Evolutionary conservation across 2,888 invertebrate genomes (phyloP), one percentile per base, ranked within the genome.

Genomic region (Marasmarcha lunaedactyla): DNA sequence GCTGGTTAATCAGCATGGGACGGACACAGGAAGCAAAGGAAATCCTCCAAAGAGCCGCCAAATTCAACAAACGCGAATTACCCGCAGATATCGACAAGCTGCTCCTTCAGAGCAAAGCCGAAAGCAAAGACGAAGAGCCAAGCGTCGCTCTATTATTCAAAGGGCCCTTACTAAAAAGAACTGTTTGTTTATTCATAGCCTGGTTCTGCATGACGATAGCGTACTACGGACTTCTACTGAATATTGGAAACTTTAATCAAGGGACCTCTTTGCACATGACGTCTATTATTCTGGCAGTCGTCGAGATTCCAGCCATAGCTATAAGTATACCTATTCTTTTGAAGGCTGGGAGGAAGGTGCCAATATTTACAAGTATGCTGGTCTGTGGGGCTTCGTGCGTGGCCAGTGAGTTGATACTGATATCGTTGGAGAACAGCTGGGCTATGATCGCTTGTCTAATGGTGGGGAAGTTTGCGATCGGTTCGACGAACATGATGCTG

Each of bases 161-260:
- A 53, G 89, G 90, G 35, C 73, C 84, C 25, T 79, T 92, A 54
- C 70, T 89, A 35, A 88, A 88, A 57, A 88, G 88, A 47, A 90
- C 92, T 0, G 78, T 90, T 33, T 88, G 91, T 45, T 78, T 92
- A 33, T 89, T 90, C 43, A 68, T 90, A 39, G 87, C 90, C 40
- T 93, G 93, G 93, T 92, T 91, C 63, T 85, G 88, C 37, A 89
- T 91, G 71, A 90, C 92, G 43, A 86, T 92, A 36, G 88, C 90
- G 1, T 93, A 93, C 63, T 93, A 92, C 50, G 93, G 92, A 1
- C 71, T 93, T 20, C 86, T 91, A 43, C 70, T 93, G 41, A 92
- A 93, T 57, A 87, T 84, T 37, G 83, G 92, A 47, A 89, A 88
- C 39, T 89, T 91, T 47, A 89, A 92, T 46, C 88, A 91, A 30